These are phyloP conservation scores for Pelagia noctiluca DNA, from an alignment of 30 jellyfish, hydroid and myxozoan genomes.

Conservation along the genomic window DNA sequence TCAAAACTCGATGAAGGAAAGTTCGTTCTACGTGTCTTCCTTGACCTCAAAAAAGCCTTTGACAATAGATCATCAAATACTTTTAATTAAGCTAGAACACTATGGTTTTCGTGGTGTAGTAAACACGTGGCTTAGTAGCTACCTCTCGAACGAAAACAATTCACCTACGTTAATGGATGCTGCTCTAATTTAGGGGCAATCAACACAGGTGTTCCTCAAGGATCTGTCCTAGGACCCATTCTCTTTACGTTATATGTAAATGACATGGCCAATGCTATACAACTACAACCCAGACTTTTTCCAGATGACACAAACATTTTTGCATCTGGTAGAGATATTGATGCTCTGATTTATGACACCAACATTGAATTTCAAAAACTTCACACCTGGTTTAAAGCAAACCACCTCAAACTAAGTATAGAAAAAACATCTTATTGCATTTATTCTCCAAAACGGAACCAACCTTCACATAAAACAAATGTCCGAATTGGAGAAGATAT, in stretches of 20 bases:
- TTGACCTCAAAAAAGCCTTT: conserved; percentile 1
- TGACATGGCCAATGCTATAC: neutral
- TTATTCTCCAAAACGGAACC: neutral
- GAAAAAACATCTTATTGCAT: neutral
- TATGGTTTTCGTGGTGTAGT: neutral
- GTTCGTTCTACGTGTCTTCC: neutral
- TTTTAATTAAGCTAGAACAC: neutral
- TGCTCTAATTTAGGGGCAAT: neutral
- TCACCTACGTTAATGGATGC: neutral
- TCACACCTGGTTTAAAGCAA: neutral
- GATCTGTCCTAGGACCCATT: neutral
- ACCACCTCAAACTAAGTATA: neutral
- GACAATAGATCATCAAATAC: neutral
- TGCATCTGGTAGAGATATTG: neutral
- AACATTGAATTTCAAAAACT: neutral
- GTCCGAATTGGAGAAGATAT: conserved; percentile 1
- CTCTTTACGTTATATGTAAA: neutral
- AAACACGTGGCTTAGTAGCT: neutral
- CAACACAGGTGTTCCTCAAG: neutral
- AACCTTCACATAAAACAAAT: neutral
- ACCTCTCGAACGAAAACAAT: neutral
- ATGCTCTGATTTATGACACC: neutral
- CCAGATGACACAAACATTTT: neutral
- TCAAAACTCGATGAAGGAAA: neutral
- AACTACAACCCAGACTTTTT: neutral